These are phyloP conservation scores for Crypturellus undulatus DNA, from an alignment of 2,113 vertebrate genomes.

Conservation along the genomic window DNA sequence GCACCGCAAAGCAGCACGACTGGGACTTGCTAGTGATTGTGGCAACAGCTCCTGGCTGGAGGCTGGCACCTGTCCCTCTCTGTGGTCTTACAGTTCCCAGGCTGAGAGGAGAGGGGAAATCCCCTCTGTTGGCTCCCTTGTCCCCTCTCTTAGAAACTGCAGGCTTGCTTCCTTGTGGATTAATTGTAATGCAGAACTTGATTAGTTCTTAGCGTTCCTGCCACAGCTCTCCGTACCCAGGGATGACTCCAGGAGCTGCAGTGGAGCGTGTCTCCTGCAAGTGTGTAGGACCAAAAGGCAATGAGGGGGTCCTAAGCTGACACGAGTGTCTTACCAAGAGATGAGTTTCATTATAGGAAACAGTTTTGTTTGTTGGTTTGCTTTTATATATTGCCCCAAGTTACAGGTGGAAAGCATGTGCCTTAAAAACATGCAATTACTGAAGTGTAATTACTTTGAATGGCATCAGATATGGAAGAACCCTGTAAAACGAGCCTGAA, in stretches of 20 bases:
- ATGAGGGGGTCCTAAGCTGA: background rate
- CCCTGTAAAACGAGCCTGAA: background rate
- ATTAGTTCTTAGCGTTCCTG: background rate
- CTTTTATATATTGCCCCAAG: background rate
- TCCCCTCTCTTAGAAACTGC: rapidly evolving
- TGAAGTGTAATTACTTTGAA: background rate
- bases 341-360: background rate
- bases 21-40: background rate
- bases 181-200: background rate
- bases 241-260: background rate
- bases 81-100: background rate
- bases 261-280: background rate
- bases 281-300: background rate
- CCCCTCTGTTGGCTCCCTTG: background rate
- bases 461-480: background rate
- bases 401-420: background rate
- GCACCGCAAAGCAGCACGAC: background rate
- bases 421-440: background rate
- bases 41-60: background rate
- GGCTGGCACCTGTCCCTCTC: background rate
- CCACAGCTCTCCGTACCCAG: background rate
- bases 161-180: background rate
- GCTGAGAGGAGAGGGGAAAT: background rate
- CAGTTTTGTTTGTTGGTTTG: rapidly evolving
- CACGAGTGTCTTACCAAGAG: background rate